A percentile compares a stretch with the other conserved stretches of the same genome.
Evolutionary conservation across 35 echinoderm and acorn worm species (phyloP).

Genomic region (Anneissia japonica): DNA sequence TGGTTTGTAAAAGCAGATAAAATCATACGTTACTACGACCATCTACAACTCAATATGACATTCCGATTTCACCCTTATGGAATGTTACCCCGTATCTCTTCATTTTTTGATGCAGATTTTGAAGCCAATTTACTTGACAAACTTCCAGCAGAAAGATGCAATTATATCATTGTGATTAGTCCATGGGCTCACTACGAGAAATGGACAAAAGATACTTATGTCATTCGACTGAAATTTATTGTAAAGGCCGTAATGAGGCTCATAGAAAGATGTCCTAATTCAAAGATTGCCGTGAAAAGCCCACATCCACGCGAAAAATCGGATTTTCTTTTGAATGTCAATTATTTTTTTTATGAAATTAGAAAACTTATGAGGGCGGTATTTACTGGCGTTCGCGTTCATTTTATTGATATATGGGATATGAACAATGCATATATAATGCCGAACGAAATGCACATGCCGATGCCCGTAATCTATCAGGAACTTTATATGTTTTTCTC

Average conservation of each 20-base stretch:
- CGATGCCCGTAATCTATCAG: slow-evolving; percentile 26
- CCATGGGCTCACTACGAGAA: slow-evolving; percentile 47
- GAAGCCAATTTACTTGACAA: slow-evolving; percentile 39
- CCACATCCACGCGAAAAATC: slow-evolving; percentile 18
- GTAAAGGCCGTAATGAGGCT: slow-evolving; percentile 2
- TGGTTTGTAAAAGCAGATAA: background rate
- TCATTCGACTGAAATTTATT: slow-evolving; percentile 26
- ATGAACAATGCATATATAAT: slow-evolving; percentile 38
- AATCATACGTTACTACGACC: background rate
- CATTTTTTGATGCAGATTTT: slow-evolving; percentile 16
- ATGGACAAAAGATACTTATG: slow-evolving; percentile 35
- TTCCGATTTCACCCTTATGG: background rate
- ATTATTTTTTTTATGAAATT: slow-evolving; percentile 49
- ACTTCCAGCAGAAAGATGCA: slow-evolving; percentile 13
- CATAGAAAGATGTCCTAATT: slow-evolving; percentile 35
- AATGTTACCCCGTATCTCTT: background rate
- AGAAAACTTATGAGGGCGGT: slow-evolving; percentile 15
- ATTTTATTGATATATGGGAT: slow-evolving; percentile 53
- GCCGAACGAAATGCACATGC: slow-evolving; percentile 61
- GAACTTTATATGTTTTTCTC: slow-evolving; percentile 41
- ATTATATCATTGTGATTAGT: slow-evolving; percentile 39
- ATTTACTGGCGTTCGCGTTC: slow-evolving; percentile 30
- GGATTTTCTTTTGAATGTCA: slow-evolving; percentile 5
- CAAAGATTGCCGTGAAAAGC: slow-evolving; percentile 38
- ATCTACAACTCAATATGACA: background rate